Evolutionary conservation across 1,140 invertebrate species (phyloP).

Genomic region (Akabosia matsudoensis): DNA sequence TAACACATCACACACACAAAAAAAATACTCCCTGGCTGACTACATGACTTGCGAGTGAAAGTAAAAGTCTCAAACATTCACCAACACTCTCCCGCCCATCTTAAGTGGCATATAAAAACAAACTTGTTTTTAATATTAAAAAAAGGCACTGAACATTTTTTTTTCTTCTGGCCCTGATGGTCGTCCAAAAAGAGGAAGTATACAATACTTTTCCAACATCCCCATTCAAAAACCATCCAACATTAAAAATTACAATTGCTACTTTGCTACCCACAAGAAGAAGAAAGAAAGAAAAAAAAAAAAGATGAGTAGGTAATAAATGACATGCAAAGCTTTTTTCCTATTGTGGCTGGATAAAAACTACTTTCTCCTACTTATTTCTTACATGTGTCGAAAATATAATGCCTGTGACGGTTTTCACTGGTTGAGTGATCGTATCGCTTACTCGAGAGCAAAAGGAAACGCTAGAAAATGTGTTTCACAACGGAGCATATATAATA

Average conservation of each 20-base stretch:
- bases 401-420: neutral
- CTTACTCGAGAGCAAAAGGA: neutral
- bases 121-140: neutral
- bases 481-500: neutral
- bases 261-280: neutral
- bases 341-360: neutral
- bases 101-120: neutral
- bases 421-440: neutral
- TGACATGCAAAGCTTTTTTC: neutral
- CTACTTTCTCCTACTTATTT: neutral
- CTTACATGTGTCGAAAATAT: neutral
- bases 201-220: neutral
- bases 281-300: neutral
- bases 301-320: neutral
- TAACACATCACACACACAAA: conserved; percentile 24
- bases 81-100: neutral
- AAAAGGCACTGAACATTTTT: neutral
- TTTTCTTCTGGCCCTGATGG: neutral
- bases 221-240: neutral
- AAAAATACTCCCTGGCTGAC: conserved; percentile 8
- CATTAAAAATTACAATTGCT: neutral
- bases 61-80: neutral
- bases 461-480: neutral
- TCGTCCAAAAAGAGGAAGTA: neutral
- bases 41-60: neutral